Evolutionary conservation across 2,888 invertebrate genomes (phyloP).

Genomic region (Megaustenia siamemsis): DNA sequence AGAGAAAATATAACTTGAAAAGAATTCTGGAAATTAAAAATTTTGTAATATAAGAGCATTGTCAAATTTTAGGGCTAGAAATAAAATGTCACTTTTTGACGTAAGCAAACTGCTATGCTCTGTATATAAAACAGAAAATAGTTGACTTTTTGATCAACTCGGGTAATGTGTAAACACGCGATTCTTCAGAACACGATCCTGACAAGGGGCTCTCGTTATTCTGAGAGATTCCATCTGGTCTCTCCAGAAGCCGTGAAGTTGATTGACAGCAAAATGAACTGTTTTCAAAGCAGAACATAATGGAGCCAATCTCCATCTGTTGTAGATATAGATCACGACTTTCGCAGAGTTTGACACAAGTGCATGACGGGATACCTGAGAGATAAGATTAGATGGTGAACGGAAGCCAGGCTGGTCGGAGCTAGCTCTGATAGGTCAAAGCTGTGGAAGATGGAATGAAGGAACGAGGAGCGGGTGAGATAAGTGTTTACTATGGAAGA

Average conservation of each 20-base stretch:
- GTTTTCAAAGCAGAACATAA: constrained; percentile 8
- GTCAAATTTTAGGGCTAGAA: too few relatives aligned
- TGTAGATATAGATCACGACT: not conserved
- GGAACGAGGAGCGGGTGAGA: not conserved
- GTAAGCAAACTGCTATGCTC: too few relatives aligned
- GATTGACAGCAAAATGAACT: constrained; percentile 34
- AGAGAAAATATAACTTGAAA: too few relatives aligned
- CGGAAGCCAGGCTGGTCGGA: not conserved
- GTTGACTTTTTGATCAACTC: not conserved
- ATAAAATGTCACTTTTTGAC: too few relatives aligned
- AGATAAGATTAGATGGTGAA: not conserved
- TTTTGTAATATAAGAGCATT: too few relatives aligned
- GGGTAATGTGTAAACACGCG: not conserved
- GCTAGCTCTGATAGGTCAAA: not conserved
- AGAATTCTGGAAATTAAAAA: too few relatives aligned
- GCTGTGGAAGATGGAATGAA: not conserved
- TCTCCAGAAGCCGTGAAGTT: not conserved
- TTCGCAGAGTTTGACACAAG: not conserved
- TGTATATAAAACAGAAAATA: not conserved
- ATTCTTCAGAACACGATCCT: not conserved
- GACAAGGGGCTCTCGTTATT: not conserved
- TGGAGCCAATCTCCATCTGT: constrained; percentile 5
- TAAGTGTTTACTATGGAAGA: too few relatives aligned
- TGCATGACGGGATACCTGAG: not conserved
- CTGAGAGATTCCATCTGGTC: not conserved